These are phyloP conservation scores for Acanthurus lineatus DNA, from an alignment of 2,797 vertebrate genomes.

Conservation along the genomic window DNA sequence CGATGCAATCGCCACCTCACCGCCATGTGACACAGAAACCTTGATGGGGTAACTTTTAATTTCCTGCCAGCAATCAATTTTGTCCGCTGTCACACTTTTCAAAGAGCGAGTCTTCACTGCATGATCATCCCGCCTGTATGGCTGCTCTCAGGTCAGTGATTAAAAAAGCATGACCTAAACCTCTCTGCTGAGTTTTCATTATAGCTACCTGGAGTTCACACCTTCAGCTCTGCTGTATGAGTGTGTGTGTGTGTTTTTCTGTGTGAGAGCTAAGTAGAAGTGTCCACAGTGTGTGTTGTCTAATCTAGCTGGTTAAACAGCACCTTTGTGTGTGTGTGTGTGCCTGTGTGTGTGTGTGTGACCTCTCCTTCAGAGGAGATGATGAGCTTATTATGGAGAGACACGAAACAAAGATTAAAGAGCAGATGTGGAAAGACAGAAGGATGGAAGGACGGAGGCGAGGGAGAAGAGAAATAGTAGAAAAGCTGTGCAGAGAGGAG, in stretches of 20 bases:
- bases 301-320: conserved; percentile 19
- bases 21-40: not conserved
- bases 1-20: too few species aligned
- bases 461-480: too few species aligned
- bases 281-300: conserved; percentile 32
- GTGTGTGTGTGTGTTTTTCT: conserved; percentile 15
- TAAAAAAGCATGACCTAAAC: conserved; percentile 46
- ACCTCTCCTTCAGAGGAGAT: conserved; percentile 33
- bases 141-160: conserved; percentile 43
- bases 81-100: conserved; percentile 35
- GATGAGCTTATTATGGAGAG: conserved; percentile 71
- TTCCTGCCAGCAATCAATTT: conserved; percentile 44
- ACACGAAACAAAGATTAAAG: conserved; percentile 71
- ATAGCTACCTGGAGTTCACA: conserved; percentile 23
- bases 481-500: not conserved
- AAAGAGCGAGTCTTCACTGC: conserved; percentile 9
- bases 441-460: conserved; percentile 4
- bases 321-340: conserved; percentile 21
- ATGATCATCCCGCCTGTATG: conserved; percentile 21
- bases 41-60: conserved; percentile 37
- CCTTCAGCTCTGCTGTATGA: conserved; percentile 19
- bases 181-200: conserved; percentile 40
- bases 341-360: conserved; percentile 37
- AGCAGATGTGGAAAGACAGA: conserved; percentile 25
- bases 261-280: conserved; percentile 37